A percentile compares a stretch with the other conserved stretches of the same genome.
These are phyloP conservation scores for Pocillopora meandrina DNA, from an alignment of 92 coral and sea anemone genomes.

Conservation along the genomic window DNA sequence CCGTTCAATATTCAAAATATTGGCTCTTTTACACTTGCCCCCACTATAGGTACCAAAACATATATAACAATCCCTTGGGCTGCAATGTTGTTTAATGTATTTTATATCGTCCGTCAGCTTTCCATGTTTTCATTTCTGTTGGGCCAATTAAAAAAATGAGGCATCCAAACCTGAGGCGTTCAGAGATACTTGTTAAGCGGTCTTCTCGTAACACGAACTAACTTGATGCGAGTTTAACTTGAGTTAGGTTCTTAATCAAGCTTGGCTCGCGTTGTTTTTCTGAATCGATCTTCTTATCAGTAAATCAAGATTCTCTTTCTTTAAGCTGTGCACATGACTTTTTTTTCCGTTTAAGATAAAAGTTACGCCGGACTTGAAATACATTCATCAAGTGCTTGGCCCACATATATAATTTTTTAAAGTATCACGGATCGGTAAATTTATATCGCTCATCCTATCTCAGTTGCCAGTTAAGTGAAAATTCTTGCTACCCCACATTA, in stretches of 20 bases:
- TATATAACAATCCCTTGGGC: conserved; percentile 7
- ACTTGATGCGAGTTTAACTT: too few species aligned
- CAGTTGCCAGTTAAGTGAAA: conserved; percentile 2
- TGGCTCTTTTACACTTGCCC: conserved; percentile 3
- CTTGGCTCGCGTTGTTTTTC: too few species aligned
- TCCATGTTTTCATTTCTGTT: not conserved
- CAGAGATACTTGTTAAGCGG: not conserved
- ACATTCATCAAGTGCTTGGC: too few species aligned
- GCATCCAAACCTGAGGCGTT: not conserved
- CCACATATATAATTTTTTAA: too few species aligned
- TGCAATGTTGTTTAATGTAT: not conserved
- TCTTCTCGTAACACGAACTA: not conserved
- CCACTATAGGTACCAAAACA: conserved; percentile 24
- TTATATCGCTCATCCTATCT: not conserved
- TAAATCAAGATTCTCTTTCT: not conserved
- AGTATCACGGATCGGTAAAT: not conserved
- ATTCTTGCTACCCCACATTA: conserved; percentile 6
- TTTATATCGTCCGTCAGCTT: not conserved
- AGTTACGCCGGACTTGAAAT: too few species aligned
- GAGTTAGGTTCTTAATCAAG: too few species aligned
- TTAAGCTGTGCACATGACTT: not conserved
- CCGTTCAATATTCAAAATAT: conserved; percentile 30
- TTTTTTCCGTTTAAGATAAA: not conserved
- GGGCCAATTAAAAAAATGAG: not conserved
- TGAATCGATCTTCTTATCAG: not conserved